Evolutionary conservation across 2,113 vertebrate species (phyloP).

Genomic region (Mus pahari): DNA sequence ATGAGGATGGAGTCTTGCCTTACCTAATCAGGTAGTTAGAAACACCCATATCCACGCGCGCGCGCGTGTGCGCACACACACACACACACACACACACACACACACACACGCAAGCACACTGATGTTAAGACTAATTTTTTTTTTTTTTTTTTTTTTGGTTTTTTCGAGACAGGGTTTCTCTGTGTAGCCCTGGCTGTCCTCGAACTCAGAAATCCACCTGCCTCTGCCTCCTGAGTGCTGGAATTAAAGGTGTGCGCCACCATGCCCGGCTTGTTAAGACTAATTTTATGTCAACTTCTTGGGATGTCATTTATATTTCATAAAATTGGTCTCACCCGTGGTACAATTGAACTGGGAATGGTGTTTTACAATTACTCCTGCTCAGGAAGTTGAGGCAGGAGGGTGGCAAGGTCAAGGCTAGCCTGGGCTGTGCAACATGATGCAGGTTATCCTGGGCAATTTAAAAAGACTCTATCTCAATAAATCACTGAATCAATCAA

Average conservation of each 20-base stretch:
- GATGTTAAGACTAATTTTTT: not conserved
- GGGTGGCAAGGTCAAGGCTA: not conserved
- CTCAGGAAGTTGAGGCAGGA: not conserved
- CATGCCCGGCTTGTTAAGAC: no score
- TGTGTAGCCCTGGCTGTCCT: no score
- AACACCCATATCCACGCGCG: not conserved
- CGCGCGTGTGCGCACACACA: not conserved
- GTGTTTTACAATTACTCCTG: not conserved
- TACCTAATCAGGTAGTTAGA: not conserved
- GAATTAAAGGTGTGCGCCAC: no score
- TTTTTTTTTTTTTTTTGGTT: no score
- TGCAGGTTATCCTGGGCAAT: not conserved
- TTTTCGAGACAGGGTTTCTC: no score
- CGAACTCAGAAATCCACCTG: no score
- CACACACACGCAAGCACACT: not conserved
- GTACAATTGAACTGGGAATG: not conserved
- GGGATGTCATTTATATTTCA: not conserved
- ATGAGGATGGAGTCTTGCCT: not conserved
- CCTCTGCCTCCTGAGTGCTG: no score
- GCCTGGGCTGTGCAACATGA: not conserved
- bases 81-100: not conserved
- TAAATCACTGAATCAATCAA: not conserved
- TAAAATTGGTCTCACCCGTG: not conserved
- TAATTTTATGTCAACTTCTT: conserved; percentile 16
- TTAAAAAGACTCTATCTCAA: not conserved